These are phyloP conservation scores for Ornithorhynchus anatinus DNA, from an alignment of 2,113 vertebrate species.

Conservation along the genomic window DNA sequence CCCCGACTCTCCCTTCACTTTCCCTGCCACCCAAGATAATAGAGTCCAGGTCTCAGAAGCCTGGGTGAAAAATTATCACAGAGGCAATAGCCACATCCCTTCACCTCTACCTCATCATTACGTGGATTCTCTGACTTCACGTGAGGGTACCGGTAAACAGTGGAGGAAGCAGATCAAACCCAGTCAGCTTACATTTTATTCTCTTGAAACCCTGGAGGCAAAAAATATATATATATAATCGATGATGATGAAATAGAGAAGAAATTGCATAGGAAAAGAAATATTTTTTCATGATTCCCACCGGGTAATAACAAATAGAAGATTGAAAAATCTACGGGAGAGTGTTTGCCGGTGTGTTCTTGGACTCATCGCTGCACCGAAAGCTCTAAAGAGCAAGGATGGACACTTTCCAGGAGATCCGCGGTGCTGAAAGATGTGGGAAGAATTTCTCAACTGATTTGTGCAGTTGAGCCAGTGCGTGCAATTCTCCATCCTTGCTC, in stretches of 20 bases:
- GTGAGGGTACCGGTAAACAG: neutral
- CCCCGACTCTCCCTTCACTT: too few relatives aligned
- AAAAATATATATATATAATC: too few relatives aligned
- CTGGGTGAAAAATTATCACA: too few relatives aligned
- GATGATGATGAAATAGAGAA: neutral
- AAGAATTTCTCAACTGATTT: neutral
- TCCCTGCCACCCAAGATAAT: too few relatives aligned
- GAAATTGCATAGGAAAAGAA: neutral
- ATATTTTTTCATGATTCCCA: neutral
- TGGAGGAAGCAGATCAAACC: neutral
- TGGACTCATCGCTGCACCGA: neutral
- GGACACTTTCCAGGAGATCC: conserved; percentile 33
- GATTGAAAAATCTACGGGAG: neutral
- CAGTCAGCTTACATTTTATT: neutral
- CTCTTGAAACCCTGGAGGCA: neutral
- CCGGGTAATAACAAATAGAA: neutral
- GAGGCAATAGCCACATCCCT: too few relatives aligned
- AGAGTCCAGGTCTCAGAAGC: too few relatives aligned
- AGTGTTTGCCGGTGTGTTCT: neutral
- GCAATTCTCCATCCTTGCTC: too few relatives aligned
- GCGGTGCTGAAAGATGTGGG: conserved; percentile 41
- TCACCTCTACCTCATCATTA: too few relatives aligned
- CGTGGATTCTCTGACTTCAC: neutral
- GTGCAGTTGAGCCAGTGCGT: neutral
- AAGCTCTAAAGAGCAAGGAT: neutral